phyloP scores from a whole-genome alignment of 1,140 invertebrate species.

The Danaus melanippus region DNA sequence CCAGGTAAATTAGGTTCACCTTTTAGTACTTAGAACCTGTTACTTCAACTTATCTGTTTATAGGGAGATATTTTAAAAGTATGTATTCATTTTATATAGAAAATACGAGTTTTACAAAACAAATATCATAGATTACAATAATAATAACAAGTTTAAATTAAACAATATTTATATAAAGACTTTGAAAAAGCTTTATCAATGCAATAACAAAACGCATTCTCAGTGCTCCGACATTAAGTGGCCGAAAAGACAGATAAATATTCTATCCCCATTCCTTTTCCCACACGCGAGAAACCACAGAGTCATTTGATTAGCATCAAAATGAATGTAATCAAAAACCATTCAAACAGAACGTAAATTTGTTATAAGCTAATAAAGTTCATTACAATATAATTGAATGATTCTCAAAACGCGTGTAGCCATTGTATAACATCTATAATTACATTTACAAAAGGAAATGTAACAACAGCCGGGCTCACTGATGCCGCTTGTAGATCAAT shows the following conservation, averaged over 20 bases:
- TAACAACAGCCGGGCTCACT: slow-evolving; percentile 39
- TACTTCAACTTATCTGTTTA: background rate
- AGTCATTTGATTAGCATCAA: slow-evolving; percentile 14
- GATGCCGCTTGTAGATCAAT: slow-evolving; percentile 27
- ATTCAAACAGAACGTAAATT: slow-evolving; percentile 13
- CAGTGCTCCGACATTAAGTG: too few relatives aligned
- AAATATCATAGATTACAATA: too few relatives aligned
- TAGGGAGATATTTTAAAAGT: too few relatives aligned
- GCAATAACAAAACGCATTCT: too few relatives aligned
- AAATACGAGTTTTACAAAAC: too few relatives aligned
- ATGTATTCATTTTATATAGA: too few relatives aligned
- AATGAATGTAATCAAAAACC: slow-evolving; percentile 8
- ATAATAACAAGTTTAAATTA: too few relatives aligned
- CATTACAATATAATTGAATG: slow-evolving; percentile 41
- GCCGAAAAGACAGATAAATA: too few relatives aligned
- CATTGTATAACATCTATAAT: slow-evolving; percentile 35
- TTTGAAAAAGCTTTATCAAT: too few relatives aligned
- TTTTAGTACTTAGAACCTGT: background rate
- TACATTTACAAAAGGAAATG: slow-evolving; percentile 35
- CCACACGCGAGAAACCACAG: slow-evolving; percentile 10
- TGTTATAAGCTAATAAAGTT: slow-evolving; percentile 24
- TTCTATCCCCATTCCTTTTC: too few relatives aligned
- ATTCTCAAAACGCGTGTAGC: slow-evolving; percentile 28
- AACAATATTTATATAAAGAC: too few relatives aligned
- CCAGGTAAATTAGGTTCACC: slow-evolving; percentile 8